Conservation (phyloP, 2,797 vertebrate species). For the Delichon dasypus region DNA sequence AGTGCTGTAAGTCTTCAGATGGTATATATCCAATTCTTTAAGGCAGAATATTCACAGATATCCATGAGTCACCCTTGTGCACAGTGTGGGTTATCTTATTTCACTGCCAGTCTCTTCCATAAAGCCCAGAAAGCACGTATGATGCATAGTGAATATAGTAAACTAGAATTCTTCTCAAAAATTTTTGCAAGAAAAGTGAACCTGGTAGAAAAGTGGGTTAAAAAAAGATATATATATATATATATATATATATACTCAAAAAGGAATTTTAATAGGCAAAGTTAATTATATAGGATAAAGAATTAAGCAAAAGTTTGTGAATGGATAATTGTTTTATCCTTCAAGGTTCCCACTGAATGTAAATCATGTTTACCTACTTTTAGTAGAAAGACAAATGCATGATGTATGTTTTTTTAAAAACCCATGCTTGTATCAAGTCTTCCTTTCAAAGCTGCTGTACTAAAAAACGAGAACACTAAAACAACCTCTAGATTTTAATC, state of each 20-base stretch:
- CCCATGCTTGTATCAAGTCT: not conserved
- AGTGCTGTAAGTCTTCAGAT: not conserved
- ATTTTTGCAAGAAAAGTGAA: not conserved
- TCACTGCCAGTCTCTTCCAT: not conserved
- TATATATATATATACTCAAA: not conserved
- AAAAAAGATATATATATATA: too few species aligned
- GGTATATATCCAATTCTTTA: not conserved
- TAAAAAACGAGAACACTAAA: slow-evolving; percentile 21
- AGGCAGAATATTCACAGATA: not conserved
- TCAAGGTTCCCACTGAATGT: not conserved
- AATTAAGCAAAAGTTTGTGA: not conserved
- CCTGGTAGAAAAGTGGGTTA: not conserved
- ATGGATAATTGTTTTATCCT: not conserved
- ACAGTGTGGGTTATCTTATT: not conserved
- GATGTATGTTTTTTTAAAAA: not conserved
- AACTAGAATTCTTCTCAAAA: not conserved
- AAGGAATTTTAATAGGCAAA: not conserved
- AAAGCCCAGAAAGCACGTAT: not conserved
- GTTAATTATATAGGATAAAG: not conserved
- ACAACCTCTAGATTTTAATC: slow-evolving; percentile 32
- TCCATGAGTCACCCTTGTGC: not conserved
- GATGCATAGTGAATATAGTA: not conserved
- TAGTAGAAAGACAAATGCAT: not conserved
- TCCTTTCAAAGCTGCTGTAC: not conserved
- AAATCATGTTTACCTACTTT: not conserved